A percentile compares a stretch with the other conserved stretches of the same genome.
Evolutionary conservation across 2,888 invertebrate species (phyloP).

Genomic region (Drosophila prostipennis): DNA sequence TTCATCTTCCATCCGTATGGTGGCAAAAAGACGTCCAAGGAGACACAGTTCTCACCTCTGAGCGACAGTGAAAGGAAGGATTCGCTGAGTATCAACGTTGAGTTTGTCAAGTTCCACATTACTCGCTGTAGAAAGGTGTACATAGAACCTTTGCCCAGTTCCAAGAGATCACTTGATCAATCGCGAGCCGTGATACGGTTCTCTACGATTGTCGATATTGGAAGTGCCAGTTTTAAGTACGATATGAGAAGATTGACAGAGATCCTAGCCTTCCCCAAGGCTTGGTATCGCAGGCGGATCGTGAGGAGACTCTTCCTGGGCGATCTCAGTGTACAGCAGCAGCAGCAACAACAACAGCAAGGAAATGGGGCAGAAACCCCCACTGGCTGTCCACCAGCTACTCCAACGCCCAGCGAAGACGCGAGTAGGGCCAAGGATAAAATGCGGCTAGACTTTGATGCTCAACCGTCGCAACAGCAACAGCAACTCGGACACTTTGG

Average conservation of each 20-base stretch:
- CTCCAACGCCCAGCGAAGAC: constrained; percentile 75
- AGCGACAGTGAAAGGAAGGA: constrained; percentile 96
- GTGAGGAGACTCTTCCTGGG: constrained; percentile 96
- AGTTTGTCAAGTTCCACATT: constrained; percentile 98
- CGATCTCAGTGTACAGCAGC: constrained; percentile 89
- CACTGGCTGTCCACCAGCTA: constrained; percentile 63
- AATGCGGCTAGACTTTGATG: constrained; percentile 86
- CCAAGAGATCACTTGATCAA: constrained; percentile 86
- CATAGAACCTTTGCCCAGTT: constrained; percentile 86
- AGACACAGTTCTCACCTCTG: constrained; percentile 94
- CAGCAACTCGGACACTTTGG: constrained; percentile 65
- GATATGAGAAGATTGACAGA: constrained; percentile 99
- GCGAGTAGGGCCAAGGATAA: constrained; percentile 85
- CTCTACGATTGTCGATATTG: constrained; percentile 97
- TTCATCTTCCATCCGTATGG: constrained; percentile 99
- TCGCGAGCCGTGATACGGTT: constrained; percentile 95
- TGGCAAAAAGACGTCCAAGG: constrained; percentile 91
- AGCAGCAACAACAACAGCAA: constrained; percentile 69
- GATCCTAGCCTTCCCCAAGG: constrained; percentile 98
- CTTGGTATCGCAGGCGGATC: constrained; percentile 98
- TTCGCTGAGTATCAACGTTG: constrained; percentile 97
- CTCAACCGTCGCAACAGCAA: constrained; percentile 72
- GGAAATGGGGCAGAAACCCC: constrained; percentile 70
- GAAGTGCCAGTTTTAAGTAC: constrained; percentile 98
- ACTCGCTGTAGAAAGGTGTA: constrained; percentile 95